phyloP scores from a whole-genome alignment of 2,113 vertebrate genomes.

The Scolopax mira region DNA sequence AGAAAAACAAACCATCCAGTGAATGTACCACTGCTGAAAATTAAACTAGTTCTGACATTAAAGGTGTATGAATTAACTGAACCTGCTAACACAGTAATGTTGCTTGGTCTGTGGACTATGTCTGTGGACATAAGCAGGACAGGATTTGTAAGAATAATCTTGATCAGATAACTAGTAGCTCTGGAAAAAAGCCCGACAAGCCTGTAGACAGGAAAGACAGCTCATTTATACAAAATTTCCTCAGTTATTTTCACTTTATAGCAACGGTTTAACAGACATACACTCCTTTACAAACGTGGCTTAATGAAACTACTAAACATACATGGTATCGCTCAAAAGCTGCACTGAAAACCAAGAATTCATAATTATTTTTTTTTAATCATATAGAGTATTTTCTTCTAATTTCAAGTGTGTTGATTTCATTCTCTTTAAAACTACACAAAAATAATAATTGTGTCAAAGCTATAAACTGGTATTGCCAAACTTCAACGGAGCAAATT shows the following conservation, averaged over 20 bases:
- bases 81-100: neutral
- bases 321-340: neutral
- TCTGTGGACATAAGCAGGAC: neutral
- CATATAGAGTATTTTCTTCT: neutral
- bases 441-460: conserved; percentile 17
- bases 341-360: neutral
- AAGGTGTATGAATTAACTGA: neutral
- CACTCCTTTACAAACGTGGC: neutral
- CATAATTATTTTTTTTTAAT: no score
- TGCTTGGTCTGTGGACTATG: neutral
- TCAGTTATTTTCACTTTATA: neutral
- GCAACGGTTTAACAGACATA: neutral
- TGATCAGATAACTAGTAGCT: neutral
- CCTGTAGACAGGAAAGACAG: neutral
- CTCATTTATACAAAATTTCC: neutral
- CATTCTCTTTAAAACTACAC: neutral
- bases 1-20: neutral
- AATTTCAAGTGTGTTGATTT: neutral
- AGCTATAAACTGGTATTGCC: conserved; percentile 14
- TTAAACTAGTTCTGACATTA: neutral
- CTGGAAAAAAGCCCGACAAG: neutral
- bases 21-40: neutral
- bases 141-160: neutral
- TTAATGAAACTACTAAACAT: neutral
- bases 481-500: conserved; percentile 28